Evolutionary conservation across 92 coral and sea anemone species (phyloP).

Genomic region (Siderastrea siderea): DNA sequence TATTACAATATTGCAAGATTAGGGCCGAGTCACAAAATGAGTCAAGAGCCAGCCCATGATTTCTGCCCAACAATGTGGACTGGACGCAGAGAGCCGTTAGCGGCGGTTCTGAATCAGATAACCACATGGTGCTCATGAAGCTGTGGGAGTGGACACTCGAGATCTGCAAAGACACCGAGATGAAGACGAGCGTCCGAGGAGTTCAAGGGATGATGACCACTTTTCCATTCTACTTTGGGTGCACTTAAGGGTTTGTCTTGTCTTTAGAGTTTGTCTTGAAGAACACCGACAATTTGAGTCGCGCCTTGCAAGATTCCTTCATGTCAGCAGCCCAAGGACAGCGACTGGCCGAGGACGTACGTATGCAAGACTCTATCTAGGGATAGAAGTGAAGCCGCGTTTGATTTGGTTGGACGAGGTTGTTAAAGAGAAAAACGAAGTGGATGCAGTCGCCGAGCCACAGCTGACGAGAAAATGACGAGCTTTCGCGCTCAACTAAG

Average conservation of each 20-base stretch:
- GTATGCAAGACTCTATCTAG: slow-evolving; percentile 62
- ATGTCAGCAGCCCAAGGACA: slow-evolving; percentile 65
- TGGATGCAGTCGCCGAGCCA: slow-evolving; percentile 62
- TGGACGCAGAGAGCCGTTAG: slow-evolving; percentile 69
- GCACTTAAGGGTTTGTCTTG: slow-evolving; percentile 18
- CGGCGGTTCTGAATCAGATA: slow-evolving; percentile 45
- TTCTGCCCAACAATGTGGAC: slow-evolving; percentile 76
- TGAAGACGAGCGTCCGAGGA: slow-evolving; percentile 61
- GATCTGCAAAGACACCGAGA: slow-evolving; percentile 52
- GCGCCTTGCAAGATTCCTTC: slow-evolving; percentile 5
- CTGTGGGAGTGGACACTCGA: slow-evolving; percentile 42
- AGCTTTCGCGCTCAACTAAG: slow-evolving; percentile 57
- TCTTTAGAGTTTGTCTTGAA: too few relatives aligned
- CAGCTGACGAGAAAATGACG: slow-evolving; percentile 77
- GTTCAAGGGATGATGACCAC: slow-evolving; percentile 49
- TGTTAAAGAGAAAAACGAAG: slow-evolving; percentile 59
- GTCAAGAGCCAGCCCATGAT: slow-evolving; percentile 48
- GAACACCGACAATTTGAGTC: too few relatives aligned
- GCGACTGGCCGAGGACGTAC: slow-evolving; percentile 43
- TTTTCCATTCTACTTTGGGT: slow-evolving; percentile 25
- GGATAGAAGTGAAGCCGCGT: slow-evolving; percentile 41
- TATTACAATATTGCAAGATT: background rate
- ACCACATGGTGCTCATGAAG: slow-evolving; percentile 57
- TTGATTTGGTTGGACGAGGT: slow-evolving; percentile 54
- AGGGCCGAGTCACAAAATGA: slow-evolving; percentile 60